phyloP scores from a whole-genome alignment of 2,113 vertebrate genomes.

The Glaucidium brasilianum region DNA sequence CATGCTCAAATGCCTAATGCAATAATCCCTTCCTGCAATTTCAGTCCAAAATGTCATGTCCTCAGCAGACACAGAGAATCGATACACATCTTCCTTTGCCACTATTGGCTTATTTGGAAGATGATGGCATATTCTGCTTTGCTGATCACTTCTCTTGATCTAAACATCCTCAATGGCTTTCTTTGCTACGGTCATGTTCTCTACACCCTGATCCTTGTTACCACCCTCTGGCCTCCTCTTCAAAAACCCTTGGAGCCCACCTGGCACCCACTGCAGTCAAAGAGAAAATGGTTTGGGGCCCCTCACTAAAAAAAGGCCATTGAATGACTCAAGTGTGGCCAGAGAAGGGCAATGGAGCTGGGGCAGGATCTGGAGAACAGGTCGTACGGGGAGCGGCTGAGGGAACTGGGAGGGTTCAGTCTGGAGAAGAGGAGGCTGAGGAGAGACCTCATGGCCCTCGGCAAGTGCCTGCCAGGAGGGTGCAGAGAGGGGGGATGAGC shows the following conservation, averaged over 20 bases:
- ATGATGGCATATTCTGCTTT: background rate
- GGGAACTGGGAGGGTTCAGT: too few relatives aligned
- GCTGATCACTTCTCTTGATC: background rate
- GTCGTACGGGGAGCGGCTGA: too few relatives aligned
- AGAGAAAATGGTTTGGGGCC: background rate
- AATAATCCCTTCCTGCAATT: background rate
- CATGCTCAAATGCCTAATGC: background rate
- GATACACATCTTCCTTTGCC: background rate
- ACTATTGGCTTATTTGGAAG: background rate
- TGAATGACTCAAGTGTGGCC: too few relatives aligned
- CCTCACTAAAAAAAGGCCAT: too few relatives aligned
- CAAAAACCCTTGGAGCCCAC: background rate
- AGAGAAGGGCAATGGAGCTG: too few relatives aligned
- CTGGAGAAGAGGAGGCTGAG: too few relatives aligned
- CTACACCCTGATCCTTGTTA: background rate
- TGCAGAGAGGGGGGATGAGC: too few relatives aligned
- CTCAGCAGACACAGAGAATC: background rate
- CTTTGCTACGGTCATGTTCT: background rate
- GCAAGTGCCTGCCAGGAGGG: too few relatives aligned
- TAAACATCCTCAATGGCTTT: background rate
- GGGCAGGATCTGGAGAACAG: too few relatives aligned
- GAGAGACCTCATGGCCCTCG: too few relatives aligned
- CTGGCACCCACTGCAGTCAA: background rate
- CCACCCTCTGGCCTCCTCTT: background rate
- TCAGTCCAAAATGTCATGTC: background rate